Conservation (phyloP, 2,797 vertebrate genomes). For the Chromis chromis region DNA sequence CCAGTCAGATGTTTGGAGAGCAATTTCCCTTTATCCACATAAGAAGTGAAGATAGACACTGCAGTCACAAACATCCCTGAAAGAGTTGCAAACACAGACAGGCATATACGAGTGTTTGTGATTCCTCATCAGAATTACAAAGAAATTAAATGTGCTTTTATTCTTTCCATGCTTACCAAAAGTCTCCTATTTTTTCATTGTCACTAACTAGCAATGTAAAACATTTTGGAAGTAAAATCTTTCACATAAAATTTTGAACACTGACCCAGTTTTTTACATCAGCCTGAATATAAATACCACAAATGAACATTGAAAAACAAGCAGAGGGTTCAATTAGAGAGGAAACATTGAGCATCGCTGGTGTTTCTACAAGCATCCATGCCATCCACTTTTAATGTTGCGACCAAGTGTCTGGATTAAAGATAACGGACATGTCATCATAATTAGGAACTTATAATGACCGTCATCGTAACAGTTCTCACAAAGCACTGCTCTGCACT, state of each 20-base stretch:
- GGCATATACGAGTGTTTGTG: slow-evolving; percentile 4
- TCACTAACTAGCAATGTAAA: slow-evolving; percentile 22
- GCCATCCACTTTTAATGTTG: slow-evolving; percentile 22
- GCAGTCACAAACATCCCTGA: slow-evolving; percentile 11
- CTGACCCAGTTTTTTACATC: slow-evolving; percentile 72
- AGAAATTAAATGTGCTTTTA: slow-evolving; percentile 18
- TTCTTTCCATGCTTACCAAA: slow-evolving; percentile 2
- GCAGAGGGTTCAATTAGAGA: slow-evolving; percentile 32
- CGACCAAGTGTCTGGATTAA: slow-evolving; percentile 22
- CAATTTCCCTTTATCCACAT: slow-evolving; percentile 31
- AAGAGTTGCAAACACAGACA: slow-evolving; percentile 38
- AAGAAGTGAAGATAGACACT: slow-evolving; percentile 24
- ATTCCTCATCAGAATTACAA: slow-evolving; percentile 17
- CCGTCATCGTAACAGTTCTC: slow-evolving; percentile 24
- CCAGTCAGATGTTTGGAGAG: slow-evolving; percentile 42
- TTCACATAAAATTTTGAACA: slow-evolving; percentile 78
- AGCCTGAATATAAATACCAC: slow-evolving; percentile 53
- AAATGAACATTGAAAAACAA: slow-evolving; percentile 45
- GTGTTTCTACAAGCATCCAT: slow-evolving; percentile 38
- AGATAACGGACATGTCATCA: slow-evolving; percentile 15
- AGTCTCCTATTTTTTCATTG: slow-evolving; percentile 19
- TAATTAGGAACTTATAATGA: slow-evolving; percentile 16
- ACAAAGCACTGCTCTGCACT: slow-evolving; percentile 25
- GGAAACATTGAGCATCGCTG: slow-evolving; percentile 20
- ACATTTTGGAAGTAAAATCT: slow-evolving; percentile 54